Evolutionary conservation across 2,113 vertebrate genomes (phyloP).

Genomic region (Isichthys henryi): DNA sequence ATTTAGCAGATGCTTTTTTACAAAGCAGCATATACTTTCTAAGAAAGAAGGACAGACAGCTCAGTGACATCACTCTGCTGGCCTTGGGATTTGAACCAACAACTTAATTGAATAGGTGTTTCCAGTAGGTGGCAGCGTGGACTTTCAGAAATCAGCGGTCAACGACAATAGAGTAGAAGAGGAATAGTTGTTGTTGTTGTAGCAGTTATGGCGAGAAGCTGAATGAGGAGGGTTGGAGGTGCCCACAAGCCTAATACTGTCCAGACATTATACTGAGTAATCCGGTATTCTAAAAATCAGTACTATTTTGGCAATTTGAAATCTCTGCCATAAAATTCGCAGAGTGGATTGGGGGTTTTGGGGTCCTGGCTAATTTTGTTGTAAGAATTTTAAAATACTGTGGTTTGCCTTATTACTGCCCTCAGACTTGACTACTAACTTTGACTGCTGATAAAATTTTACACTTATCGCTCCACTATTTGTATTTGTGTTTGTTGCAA

Average conservation of each 20-base stretch:
- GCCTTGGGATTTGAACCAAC: too few species aligned
- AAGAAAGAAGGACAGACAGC: neutral
- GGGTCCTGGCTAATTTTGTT: neutral
- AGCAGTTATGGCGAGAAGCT: neutral
- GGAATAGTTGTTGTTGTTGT: neutral
- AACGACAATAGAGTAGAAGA: neutral
- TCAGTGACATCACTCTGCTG: neutral
- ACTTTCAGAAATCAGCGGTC: neutral
- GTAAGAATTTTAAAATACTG: neutral
- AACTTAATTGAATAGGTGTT: neutral
- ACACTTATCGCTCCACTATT: neutral
- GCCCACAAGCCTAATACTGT: neutral
- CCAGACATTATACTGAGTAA: neutral
- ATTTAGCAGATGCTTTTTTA: neutral
- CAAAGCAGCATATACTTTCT: neutral
- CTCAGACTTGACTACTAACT: neutral
- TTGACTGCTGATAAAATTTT: neutral
- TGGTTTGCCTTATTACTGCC: neutral
- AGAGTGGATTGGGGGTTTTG: neutral
- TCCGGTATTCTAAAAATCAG: neutral
- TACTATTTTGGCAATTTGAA: neutral
- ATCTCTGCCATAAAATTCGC: neutral
- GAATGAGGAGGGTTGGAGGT: neutral
- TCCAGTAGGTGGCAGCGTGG: neutral
- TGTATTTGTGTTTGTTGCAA: neutral